Base-by-base conservation (phyloP, 1,140 invertebrate species). In the Conus ventricosus region DNA sequence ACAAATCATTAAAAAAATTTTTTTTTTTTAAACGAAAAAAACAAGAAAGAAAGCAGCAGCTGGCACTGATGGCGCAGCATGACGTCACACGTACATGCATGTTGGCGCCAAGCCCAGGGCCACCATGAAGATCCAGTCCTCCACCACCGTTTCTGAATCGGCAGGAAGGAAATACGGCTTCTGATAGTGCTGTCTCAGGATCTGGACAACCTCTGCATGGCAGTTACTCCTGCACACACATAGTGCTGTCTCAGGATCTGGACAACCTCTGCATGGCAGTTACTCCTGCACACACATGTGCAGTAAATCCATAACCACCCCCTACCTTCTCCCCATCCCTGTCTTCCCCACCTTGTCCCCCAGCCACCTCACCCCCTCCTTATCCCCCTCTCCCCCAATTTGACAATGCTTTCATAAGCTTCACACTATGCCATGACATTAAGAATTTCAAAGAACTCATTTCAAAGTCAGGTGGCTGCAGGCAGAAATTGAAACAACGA, bases 61-160 rank as follows among this genome's bases (percentile, higher is more conserved):
- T 71, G 63, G 1, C n/a, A 71, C 63, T 17, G 15, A n/a, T 71
- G 15, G 63, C 75, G 6, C 75, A 76, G 23, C 75, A 76, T 25
- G 8, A 27, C 75, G 15, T 15, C 10, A n/a, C n/a, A 76, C 84
- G 1, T 23, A 85, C 84, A 53, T 85, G 84, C 7, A 85, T 71
- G 25, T 5, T 0, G 25, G 84, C 84, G 0, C 98, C 98, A 91
- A 97, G 96, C 55, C 98, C 98, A 0, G 97, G 96, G 23, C 97
- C 98, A 0, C 98, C 97, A 99, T 99, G 93, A 99, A 99, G 89
- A 99, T 97, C 98, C 98, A 99, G 95, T 98, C 98, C 0, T 97
- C 96, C 39, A 96, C 97, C 91, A 98, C 97, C 89, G 97, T 97
- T 94, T 98, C 98, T 0, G 98, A 97, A 11, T 96, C 97, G 60